These are phyloP conservation scores for Galago senegalensis DNA, from an alignment of 2,797 vertebrate genomes.

Conservation along the genomic window DNA sequence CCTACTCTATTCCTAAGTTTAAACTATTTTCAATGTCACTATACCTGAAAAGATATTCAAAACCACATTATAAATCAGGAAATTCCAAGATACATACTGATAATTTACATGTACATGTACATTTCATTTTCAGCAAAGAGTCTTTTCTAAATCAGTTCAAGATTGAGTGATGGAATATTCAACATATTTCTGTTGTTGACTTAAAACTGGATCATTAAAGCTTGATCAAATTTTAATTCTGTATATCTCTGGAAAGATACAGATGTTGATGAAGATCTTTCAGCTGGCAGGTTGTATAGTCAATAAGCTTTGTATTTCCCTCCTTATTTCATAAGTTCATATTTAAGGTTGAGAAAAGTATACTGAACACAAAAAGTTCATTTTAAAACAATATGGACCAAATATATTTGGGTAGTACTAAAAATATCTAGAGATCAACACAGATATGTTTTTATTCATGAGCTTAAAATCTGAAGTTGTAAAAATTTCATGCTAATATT, in stretches of 20 bases:
- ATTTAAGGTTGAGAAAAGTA: constrained; percentile 73
- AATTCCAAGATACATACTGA: constrained; percentile 81
- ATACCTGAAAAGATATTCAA: constrained; percentile 83
- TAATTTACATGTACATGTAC: constrained; percentile 85
- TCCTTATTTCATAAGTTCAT: constrained; percentile 78
- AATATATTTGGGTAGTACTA: constrained; percentile 68
- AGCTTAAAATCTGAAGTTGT: constrained; percentile 69
- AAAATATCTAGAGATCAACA: constrained; percentile 74
- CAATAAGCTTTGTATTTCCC: constrained; percentile 84
- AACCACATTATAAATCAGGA: constrained; percentile 80
- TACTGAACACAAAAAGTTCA: constrained; percentile 76
- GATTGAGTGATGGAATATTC: constrained; percentile 85
- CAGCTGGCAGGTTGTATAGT: constrained; percentile 79
- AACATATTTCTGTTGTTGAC: constrained; percentile 85
- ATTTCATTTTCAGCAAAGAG: constrained; percentile 82
- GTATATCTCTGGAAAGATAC: constrained; percentile 84
- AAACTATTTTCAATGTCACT: constrained; percentile 85
- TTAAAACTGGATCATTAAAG: constrained; percentile 85
- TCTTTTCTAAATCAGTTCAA: constrained; percentile 87
- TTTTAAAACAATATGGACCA: constrained; percentile 80
- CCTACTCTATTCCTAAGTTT: constrained; percentile 79
- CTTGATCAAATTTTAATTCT: constrained; percentile 85
- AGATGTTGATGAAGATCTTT: constrained; percentile 86
- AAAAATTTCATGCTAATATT: constrained; percentile 85
- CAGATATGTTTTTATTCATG: constrained; percentile 76